These are phyloP conservation scores for Osmerus mordax DNA, from an alignment of 2,113 vertebrate species.

Conservation along the genomic window DNA sequence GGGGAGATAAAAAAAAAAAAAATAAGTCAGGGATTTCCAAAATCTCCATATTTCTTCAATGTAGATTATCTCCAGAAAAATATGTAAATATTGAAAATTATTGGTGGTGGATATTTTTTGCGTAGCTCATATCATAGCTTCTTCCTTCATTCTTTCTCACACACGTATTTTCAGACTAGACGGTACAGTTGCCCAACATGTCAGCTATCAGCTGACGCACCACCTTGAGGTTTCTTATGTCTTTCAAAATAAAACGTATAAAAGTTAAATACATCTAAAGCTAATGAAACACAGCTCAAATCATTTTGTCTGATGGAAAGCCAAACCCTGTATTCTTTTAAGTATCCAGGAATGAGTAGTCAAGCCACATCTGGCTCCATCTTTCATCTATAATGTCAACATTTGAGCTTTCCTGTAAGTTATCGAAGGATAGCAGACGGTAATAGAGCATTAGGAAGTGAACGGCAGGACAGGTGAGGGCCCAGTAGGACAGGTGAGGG, in stretches of 20 bases:
- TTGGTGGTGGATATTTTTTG: constrained; percentile 19
- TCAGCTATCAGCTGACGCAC: constrained; percentile 38
- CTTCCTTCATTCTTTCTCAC: constrained; percentile 1
- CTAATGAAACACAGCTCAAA: constrained; percentile 37
- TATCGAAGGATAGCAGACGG: constrained; percentile 21
- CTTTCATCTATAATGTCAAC: constrained; percentile 18
- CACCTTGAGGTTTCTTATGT: constrained; percentile 64
- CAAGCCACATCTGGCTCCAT: constrained; percentile 5
- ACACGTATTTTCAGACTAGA: constrained; percentile 45
- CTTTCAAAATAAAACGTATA: constrained; percentile 38
- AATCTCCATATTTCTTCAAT: constrained; percentile 1
- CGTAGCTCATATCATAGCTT: constrained; percentile 43
- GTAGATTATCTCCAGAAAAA: neutral
- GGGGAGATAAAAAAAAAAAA: constrained; percentile 21
- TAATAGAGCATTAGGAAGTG: constrained; percentile 20
- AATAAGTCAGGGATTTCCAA: neutral
- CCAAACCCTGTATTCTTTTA: constrained; percentile 22
- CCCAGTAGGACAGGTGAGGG: constrained; percentile 29
- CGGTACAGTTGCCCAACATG: constrained; percentile 41
- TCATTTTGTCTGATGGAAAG: constrained; percentile 21
- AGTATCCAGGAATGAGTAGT: neutral
- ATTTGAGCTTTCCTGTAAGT: constrained; percentile 22
- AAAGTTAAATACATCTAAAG: constrained; percentile 61
- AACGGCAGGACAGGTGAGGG: constrained; percentile 7
- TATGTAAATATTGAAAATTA: constrained; percentile 3